Percentiles rank a stretch among this genome's conserved stretches.
Evolutionary conservation across 2,888 invertebrate species (phyloP).

Genomic region (Dryobotodes eremita): DNA sequence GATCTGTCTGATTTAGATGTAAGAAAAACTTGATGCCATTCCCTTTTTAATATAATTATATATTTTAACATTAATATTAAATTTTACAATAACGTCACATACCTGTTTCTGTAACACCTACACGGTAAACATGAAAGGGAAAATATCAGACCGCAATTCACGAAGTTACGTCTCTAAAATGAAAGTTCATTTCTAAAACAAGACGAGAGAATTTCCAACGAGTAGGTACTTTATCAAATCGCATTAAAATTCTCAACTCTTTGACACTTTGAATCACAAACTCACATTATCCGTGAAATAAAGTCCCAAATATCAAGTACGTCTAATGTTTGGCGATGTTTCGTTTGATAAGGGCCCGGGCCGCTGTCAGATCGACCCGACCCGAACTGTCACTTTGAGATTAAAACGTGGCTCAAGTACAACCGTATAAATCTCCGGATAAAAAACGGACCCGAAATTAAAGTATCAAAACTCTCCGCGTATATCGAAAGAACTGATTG

Average conservation of each 20-base stretch:
- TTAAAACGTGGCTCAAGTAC: slow-evolving; percentile 60
- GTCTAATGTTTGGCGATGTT: slow-evolving; percentile 58
- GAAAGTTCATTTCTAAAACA: slow-evolving; percentile 19
- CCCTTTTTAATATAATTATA: no score
- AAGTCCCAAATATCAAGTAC: slow-evolving; percentile 57
- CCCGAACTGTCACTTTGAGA: slow-evolving; percentile 63
- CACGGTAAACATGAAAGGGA: background rate
- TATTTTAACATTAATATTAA: background rate
- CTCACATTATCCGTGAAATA: slow-evolving; percentile 48
- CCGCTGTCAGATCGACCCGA: slow-evolving; percentile 63
- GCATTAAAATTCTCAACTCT: slow-evolving; percentile 39
- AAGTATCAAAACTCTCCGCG: slow-evolving; percentile 47
- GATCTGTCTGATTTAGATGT: no score
- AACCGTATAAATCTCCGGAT: slow-evolving; percentile 52
- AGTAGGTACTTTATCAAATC: slow-evolving; percentile 18
- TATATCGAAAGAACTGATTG: slow-evolving; percentile 25
- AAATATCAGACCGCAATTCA: background rate
- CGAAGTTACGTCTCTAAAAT: background rate
- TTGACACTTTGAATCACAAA: slow-evolving; percentile 47
- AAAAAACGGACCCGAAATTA: slow-evolving; percentile 44
- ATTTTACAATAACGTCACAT: background rate
- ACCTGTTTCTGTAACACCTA: background rate
- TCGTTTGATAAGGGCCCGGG: slow-evolving; percentile 59
- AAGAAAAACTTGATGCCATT: no score
- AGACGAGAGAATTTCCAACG: slow-evolving; percentile 12